Percentiles rank a stretch among this genome's conserved stretches.
phyloP scores from a whole-genome alignment of 2,797 vertebrate species.

The Pangasius mekongensis region DNA sequence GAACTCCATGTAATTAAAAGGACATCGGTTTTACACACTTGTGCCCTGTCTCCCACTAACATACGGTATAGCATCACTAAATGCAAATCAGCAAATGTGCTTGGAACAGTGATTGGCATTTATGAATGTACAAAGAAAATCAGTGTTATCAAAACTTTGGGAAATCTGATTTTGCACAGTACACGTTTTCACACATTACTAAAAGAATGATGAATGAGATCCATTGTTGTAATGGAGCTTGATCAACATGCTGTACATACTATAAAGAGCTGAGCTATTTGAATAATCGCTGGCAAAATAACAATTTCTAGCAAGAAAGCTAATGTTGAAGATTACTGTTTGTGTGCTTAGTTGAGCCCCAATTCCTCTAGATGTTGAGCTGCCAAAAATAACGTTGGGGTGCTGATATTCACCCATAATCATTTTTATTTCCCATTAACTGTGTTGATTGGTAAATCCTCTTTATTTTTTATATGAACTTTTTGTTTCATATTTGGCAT shows the following conservation, averaged over 20 bases:
- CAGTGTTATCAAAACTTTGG: neutral
- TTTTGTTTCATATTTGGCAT: neutral
- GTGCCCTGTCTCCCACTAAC: neutral
- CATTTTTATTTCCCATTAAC: neutral
- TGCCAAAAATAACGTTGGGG: neutral
- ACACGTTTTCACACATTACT: neutral
- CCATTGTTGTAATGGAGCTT: neutral
- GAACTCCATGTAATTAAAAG: neutral
- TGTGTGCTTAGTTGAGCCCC: neutral
- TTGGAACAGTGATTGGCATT: neutral
- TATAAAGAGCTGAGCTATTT: neutral
- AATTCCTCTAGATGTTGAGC: neutral
- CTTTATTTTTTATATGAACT: neutral
- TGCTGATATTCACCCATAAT: neutral
- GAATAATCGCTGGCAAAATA: neutral
- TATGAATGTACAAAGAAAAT: neutral
- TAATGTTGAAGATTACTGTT: neutral
- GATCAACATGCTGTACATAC: neutral
- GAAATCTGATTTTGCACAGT: no score
- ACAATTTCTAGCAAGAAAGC: neutral
- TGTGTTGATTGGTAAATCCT: neutral
- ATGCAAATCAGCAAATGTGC: neutral
- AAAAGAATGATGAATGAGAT: neutral
- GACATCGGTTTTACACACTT: neutral
- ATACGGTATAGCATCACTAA: neutral